Percentiles rank a stretch among this genome's conserved stretches.
Conservation (phyloP, 2,888 invertebrate genomes). For the Cheilosia scutellata region DNA sequence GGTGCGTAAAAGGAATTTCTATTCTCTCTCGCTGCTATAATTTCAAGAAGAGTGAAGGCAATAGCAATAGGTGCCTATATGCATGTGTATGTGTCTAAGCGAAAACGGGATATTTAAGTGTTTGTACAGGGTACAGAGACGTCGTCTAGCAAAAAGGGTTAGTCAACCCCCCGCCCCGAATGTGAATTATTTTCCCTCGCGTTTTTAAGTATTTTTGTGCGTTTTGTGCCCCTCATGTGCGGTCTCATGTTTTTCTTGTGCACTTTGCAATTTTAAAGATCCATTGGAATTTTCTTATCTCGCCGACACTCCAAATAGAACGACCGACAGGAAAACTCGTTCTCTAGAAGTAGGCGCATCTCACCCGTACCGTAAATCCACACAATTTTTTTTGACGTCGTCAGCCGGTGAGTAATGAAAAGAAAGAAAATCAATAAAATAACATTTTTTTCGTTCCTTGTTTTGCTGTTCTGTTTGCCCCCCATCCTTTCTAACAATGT, state of each 20-base stretch:
- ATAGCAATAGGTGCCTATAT: slow-evolving; percentile 22
- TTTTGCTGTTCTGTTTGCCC: neutral
- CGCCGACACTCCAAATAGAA: neutral
- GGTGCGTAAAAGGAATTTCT: slow-evolving; percentile 44
- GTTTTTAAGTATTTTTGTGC: neutral
- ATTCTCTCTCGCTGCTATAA: neutral
- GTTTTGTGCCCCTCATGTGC: slow-evolving; percentile 10
- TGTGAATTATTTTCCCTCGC: slow-evolving; percentile 37
- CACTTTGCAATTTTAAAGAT: slow-evolving; percentile 17
- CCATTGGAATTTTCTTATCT: slow-evolving; percentile 45
- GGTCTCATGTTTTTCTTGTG: slow-evolving; percentile 17
- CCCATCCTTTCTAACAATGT: neutral
- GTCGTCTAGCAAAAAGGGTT: slow-evolving; percentile 64
- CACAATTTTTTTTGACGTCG: slow-evolving; percentile 7
- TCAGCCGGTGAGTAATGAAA: slow-evolving; percentile 69
- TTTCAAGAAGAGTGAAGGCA: slow-evolving; percentile 21
- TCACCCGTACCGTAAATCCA: slow-evolving; percentile 39
- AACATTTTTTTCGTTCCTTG: slow-evolving; percentile 11
- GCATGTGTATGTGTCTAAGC: slow-evolving; percentile 12
- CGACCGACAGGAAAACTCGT: neutral
- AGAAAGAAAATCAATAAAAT: slow-evolving; percentile 69
- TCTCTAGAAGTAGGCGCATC: slow-evolving; percentile 42
- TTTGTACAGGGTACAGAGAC: slow-evolving; percentile 10
- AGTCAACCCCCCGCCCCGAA: slow-evolving; percentile 55
- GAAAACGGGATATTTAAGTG: slow-evolving; percentile 44